Conservation (phyloP, 2,113 vertebrate genomes). For the Misgurnus mizolepis region DNA sequence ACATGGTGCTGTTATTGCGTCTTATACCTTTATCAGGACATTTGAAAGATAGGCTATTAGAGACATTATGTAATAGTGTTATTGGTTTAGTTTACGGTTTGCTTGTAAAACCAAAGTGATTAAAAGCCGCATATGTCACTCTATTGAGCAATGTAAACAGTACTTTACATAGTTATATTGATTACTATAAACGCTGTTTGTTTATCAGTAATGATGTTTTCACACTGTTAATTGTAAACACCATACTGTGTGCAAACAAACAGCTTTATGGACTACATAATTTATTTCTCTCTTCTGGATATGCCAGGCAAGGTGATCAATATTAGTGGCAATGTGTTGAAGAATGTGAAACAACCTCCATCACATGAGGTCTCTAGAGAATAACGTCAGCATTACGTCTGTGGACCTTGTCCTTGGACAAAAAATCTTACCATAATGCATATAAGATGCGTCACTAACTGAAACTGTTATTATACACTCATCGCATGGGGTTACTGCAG, state of each 20-base stretch:
- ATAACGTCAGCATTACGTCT: slow-evolving; percentile 32
- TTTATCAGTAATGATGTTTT: slow-evolving; percentile 38
- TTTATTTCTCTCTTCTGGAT: slow-evolving; percentile 35
- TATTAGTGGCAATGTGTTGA: slow-evolving; percentile 32
- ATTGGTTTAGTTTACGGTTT: too few relatives aligned
- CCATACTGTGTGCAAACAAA: neutral
- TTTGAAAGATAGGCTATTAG: too few relatives aligned
- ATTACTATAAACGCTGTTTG: too few relatives aligned
- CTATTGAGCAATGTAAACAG: too few relatives aligned
- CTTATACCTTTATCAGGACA: too few relatives aligned
- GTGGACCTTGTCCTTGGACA: neutral
- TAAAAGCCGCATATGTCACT: too few relatives aligned
- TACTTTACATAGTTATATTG: too few relatives aligned
- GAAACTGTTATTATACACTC: neutral
- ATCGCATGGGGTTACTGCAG: slow-evolving; percentile 41
- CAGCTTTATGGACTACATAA: slow-evolving; percentile 26
- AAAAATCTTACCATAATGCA: neutral
- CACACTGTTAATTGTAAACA: slow-evolving; percentile 34
- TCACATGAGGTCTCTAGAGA: slow-evolving; percentile 36
- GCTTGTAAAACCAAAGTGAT: too few relatives aligned
- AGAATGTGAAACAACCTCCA: slow-evolving; percentile 41
- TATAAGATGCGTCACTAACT: slow-evolving; percentile 12
- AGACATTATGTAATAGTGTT: too few relatives aligned
- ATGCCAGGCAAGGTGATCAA: slow-evolving; percentile 40
- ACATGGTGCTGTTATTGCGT: too few relatives aligned